These are phyloP conservation scores for Chinchilla lanigera DNA, from an alignment of 2,113 vertebrate genomes.

Conservation along the genomic window DNA sequence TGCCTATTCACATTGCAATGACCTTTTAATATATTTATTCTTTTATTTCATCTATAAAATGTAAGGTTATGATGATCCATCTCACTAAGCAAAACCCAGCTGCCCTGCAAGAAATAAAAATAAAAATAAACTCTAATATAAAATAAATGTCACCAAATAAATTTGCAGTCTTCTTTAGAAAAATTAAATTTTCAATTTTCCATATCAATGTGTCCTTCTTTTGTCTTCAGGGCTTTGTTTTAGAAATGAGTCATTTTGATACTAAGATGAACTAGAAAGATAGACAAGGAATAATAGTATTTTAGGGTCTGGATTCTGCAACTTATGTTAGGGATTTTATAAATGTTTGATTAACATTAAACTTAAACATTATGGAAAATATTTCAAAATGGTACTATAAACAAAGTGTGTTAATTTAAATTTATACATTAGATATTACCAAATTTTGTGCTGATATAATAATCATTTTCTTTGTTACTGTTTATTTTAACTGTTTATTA, in stretches of 20 bases:
- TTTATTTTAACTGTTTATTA: neutral
- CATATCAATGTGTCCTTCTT: neutral
- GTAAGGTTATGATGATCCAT: neutral
- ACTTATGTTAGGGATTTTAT: neutral
- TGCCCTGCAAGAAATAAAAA: conserved; percentile 4
- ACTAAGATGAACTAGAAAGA: neutral
- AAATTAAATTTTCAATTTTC: neutral
- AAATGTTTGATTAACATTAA: neutral
- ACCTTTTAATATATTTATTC: neutral
- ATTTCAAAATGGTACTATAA: neutral
- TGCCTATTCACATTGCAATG: conserved; percentile 4
- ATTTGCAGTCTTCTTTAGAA: neutral
- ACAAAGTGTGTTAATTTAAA: neutral
- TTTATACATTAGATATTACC: neutral
- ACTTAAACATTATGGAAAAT: neutral
- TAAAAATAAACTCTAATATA: neutral
- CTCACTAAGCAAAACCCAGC: conserved; percentile 4
- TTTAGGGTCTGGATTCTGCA: neutral
- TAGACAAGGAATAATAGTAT: neutral
- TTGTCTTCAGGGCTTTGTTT: neutral
- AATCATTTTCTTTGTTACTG: neutral
- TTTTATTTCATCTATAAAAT: conserved; percentile 19
- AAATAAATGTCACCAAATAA: conserved; percentile 51
- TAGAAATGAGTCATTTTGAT: neutral
- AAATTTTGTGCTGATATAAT: neutral